Evolutionary conservation across 2,888 invertebrate genomes (phyloP).

Genomic region (Criorhina ranunculi): DNA sequence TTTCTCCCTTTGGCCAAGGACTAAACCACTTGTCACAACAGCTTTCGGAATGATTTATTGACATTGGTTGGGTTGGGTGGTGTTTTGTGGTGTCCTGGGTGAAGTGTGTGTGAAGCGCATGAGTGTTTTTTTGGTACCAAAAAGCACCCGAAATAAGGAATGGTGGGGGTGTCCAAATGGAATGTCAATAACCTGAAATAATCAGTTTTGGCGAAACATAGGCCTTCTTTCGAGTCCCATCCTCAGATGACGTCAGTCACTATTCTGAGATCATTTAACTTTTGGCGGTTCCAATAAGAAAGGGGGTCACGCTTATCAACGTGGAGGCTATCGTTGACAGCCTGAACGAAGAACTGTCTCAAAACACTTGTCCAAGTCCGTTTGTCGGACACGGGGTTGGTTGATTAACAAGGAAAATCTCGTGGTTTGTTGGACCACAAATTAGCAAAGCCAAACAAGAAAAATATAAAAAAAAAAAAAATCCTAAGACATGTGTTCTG

Average conservation of each 20-base stretch:
- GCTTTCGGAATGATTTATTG: conserved; percentile 40
- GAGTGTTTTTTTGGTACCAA: conserved; percentile 5
- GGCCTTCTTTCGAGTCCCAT: not conserved
- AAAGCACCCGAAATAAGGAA: not conserved
- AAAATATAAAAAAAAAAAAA: not conserved
- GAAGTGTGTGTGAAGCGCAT: conserved; percentile 34
- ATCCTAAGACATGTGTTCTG: not conserved
- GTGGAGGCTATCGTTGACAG: conserved; percentile 34
- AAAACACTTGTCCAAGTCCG: conserved; percentile 12
- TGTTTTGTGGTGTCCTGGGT: not conserved
- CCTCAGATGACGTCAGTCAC: not conserved
- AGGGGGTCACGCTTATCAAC: conserved; percentile 33
- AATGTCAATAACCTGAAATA: conserved; percentile 39
- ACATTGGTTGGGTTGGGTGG: not conserved
- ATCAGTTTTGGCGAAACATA: conserved; percentile 1
- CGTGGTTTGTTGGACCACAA: not conserved
- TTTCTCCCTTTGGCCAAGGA: conserved; percentile 35
- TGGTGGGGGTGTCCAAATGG: not conserved
- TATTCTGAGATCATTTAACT: conserved; percentile 6
- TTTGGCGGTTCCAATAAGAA: not conserved
- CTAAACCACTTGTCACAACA: conserved; percentile 17
- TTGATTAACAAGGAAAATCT: conserved; percentile 25
- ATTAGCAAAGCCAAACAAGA: not conserved
- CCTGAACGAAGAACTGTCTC: not conserved
- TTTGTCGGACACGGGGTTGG: not conserved